Evolutionary conservation across 2,113 vertebrate species (phyloP), one percentile per base, ranked within the genome.

Genomic region (Struthio camelus): DNA sequence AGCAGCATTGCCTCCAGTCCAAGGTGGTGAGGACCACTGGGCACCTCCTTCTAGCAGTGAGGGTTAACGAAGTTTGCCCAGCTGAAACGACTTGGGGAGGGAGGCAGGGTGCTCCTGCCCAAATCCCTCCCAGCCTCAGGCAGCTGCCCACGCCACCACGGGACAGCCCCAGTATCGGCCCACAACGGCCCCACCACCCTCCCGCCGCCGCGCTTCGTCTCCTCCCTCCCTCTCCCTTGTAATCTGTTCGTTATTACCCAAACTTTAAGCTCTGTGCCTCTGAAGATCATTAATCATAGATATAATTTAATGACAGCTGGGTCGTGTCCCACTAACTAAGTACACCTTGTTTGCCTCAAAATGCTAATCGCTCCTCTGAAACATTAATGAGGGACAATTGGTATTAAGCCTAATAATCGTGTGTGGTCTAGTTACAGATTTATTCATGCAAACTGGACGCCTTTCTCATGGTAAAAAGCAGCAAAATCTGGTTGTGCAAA

Each of bases 241-340:
- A 96, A 87, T 92, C 96, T 96, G 85, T 56, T 97, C 95, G 66
- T 97, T 96, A 44, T 69, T 34, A 89, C 98, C 98, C 97, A 94
- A 98, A 97, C 97, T 98, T 97, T 90, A 97, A 98, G 98, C 98
- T 97, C 95, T 96, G 97, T 98, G 98, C 98, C 98, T 98, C 98
- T 98, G 98, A 98, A 98, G 98, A 99, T 99, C 99, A 99, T 99
- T 99, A 99, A 99, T 99, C 99, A 99, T 98, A 98, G 98, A 98
- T 98, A 98, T 99, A 99, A 99, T 99, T 99, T 99, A 98, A 98
- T 99, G 99, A 99, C 99, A 99, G 98, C 98, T 96, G 98, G 98
- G 99, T 99, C 99, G 91, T 98, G 99, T 98, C 98, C 98, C 96
- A 97, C 98, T 99, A 99, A 99, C 97, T 98, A 99, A 99, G 99